Evolutionary conservation across 2,888 invertebrate species (phyloP).

Genomic region (Tachystola acroxantha): DNA sequence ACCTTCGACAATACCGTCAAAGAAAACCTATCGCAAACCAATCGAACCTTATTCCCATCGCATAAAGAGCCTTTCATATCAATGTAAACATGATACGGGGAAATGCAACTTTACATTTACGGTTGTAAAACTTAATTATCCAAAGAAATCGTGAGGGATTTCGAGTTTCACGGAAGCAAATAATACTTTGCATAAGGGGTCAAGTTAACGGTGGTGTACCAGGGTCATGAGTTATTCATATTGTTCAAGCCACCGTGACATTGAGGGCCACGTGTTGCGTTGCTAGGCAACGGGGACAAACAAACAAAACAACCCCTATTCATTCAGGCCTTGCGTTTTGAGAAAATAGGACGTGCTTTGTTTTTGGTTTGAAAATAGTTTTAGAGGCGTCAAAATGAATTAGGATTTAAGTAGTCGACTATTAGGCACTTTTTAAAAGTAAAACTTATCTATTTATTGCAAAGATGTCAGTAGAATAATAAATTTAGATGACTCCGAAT

Average conservation of each 20-base stretch:
- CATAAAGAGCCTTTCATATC: neutral
- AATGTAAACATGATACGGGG: neutral
- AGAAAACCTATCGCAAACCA: neutral
- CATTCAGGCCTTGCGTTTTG: slow-evolving; percentile 36
- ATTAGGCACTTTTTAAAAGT: too few species aligned
- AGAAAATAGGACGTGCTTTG: slow-evolving; percentile 17
- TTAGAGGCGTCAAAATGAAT: too few species aligned
- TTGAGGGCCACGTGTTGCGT: slow-evolving; percentile 55
- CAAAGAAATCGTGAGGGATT: neutral
- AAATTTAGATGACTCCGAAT: too few species aligned
- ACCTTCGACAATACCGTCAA: neutral
- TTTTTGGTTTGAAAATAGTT: too few species aligned
- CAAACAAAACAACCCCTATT: slow-evolving; percentile 40
- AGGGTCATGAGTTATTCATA: slow-evolving; percentile 55
- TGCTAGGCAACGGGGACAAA: slow-evolving; percentile 47
- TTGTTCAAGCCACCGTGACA: slow-evolving; percentile 39
- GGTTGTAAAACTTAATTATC: neutral
- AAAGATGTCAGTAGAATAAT: too few species aligned
- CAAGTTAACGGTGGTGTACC: slow-evolving; percentile 40
- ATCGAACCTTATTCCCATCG: neutral
- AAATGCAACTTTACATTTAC: neutral
- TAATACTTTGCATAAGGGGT: slow-evolving; percentile 30
- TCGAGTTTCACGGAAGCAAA: neutral
- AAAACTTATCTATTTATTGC: too few species aligned
- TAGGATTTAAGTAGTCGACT: too few species aligned